Conservation (phyloP, 2,888 invertebrate species). For the Acleris cristana region DNA sequence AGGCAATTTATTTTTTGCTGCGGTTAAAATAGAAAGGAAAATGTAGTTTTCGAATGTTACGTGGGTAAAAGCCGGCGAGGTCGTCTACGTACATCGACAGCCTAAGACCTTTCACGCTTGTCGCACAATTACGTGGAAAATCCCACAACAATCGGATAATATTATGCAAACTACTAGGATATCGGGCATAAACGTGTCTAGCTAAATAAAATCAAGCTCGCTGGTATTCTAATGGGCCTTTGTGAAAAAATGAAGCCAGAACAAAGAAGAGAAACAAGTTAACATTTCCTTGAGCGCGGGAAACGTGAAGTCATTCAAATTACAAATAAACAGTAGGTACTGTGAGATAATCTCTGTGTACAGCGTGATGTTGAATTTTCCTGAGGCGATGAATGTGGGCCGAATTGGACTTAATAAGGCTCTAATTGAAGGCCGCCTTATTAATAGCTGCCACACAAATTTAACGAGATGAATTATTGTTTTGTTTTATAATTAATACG, state of each 20-base stretch:
- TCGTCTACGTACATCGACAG: constrained; percentile 13
- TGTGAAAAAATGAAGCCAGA: constrained; percentile 48
- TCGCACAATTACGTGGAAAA: constrained; percentile 34
- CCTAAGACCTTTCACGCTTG: constrained; percentile 31
- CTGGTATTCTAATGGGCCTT: constrained; percentile 54
- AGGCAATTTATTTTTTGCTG: constrained; percentile 32
- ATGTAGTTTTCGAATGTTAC: constrained; percentile 26
- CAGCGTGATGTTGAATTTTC: constrained; percentile 57
- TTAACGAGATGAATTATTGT: constrained; percentile 38
- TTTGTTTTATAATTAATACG: constrained; percentile 35
- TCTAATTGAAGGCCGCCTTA: constrained; percentile 60
- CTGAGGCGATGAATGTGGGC: constrained; percentile 58
- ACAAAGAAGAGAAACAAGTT: constrained; percentile 52
- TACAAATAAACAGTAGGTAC: constrained; percentile 36
- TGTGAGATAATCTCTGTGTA: constrained; percentile 46
- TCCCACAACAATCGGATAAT: constrained; percentile 32
- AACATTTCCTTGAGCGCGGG: constrained; percentile 69
- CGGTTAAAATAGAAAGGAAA: constrained; percentile 26
- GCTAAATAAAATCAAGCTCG: constrained; percentile 29
- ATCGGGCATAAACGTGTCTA: constrained; percentile 28
- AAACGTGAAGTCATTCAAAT: constrained; percentile 57
- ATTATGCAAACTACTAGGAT: constrained; percentile 34
- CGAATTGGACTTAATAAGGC: constrained; percentile 54
- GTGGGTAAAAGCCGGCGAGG: constrained; percentile 32
- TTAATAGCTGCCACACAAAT: constrained; percentile 40